Evolutionary conservation across 2,113 vertebrate species (phyloP), one percentile per base, ranked within the genome.

Genomic region (Dasyprocta punctata): DNA sequence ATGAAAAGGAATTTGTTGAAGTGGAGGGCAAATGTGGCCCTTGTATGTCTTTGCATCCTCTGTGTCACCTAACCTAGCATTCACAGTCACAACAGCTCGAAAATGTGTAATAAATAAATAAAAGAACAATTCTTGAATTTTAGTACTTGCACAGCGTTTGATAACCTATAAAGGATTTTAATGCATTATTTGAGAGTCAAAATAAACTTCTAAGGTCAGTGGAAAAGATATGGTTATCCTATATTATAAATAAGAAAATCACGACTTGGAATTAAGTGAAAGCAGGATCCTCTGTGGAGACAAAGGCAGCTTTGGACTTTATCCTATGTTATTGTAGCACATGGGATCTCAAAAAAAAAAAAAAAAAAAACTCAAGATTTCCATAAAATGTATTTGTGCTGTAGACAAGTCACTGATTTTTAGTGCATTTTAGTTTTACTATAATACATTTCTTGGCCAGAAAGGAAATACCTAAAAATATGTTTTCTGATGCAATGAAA

Each of bases 401-500:
- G 61, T 49, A 96, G 38, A 61, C 30, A 94, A 89, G 61, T 69
- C 61, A 92, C 41, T 96, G 88, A 88, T 69, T 93, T 97, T 90
- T 67, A 58, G 24, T 88, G 24, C 1, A 83, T 81, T 95, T 96
- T 89, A 87, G 89, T 86, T 92, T 94, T 63, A 71, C 75, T 86
- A 82, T 63, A 90, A 86, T 84, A 38, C 7, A 49, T 63, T 77
- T 92, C 63, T 89, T 96, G 54, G 13, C 52, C 22, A 78, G 61
- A 84, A 49, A 14, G 17, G 4, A 87, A 92, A 92, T 87, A 89
- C 0, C 61, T 78, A 90, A 96, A 88, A 95, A 77, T 97, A 60
- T 90, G 96, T 82, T 94, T 95, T 49, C 89, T 86, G 47, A 82
- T 77, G 7, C 85, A 54, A 88, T 47, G 20, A 89, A 95, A 97